phyloP scores from a whole-genome alignment of 1,140 invertebrate genomes.

The Drosophila mauritiana region DNA sequence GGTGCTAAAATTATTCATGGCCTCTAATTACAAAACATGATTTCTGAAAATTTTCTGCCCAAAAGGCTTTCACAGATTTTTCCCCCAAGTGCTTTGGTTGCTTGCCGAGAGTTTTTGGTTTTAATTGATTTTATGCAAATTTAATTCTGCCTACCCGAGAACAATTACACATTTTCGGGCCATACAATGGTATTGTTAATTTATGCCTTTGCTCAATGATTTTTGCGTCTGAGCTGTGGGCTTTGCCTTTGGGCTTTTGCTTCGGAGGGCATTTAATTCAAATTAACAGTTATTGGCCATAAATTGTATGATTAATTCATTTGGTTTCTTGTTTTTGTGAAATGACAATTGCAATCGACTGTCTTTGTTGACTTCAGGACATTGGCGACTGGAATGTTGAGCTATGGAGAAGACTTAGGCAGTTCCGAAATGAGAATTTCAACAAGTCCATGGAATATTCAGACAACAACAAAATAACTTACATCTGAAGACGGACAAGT shows the following conservation, averaged over 20 bases:
- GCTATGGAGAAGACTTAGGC: not conserved
- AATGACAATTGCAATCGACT: not conserved
- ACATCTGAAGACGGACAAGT: no score
- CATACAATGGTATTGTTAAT: slow-evolving; percentile 59
- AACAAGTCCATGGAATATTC: slow-evolving; percentile 6
- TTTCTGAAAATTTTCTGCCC: slow-evolving; percentile 61
- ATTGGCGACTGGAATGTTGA: not conserved
- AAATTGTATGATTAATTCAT: slow-evolving; percentile 56
- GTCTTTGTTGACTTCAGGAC: slow-evolving; percentile 6
- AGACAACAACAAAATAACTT: not conserved
- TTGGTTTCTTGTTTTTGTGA: slow-evolving; percentile 13
- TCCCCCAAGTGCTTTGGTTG: slow-evolving; percentile 17
- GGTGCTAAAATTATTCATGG: slow-evolving; percentile 80
- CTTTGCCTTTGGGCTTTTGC: slow-evolving; percentile 10
- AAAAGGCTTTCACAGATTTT: slow-evolving; percentile 22
- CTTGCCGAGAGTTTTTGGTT: slow-evolving; percentile 37
- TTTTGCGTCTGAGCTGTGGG: slow-evolving; percentile 31
- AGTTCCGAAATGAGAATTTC: not conserved
- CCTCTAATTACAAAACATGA: slow-evolving; percentile 80
- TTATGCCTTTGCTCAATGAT: slow-evolving; percentile 67
- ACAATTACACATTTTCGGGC: slow-evolving; percentile 40
- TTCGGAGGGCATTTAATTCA: slow-evolving; percentile 46
- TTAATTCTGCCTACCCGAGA: slow-evolving; percentile 44
- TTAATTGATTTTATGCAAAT: slow-evolving; percentile 83
- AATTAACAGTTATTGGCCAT: slow-evolving; percentile 63